Base-by-base conservation (phyloP, 2,888 invertebrate species). In the Drymonia ruficornis region DNA sequence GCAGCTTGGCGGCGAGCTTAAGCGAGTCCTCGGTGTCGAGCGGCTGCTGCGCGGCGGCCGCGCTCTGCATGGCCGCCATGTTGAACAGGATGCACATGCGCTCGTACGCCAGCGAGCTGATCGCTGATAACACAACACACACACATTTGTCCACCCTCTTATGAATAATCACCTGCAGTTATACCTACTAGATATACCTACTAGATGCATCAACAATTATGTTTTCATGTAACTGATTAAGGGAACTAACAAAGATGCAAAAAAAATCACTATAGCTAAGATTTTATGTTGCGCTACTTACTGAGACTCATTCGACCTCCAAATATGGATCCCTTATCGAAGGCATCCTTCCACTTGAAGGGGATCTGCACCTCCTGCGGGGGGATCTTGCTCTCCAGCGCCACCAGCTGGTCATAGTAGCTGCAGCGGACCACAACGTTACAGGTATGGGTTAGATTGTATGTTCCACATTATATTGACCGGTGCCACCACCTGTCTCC, bases 261-360 rank as follows among this genome's bases (percentile, higher is more conserved):
- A 6, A 0, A 2, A 23, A 23, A 7, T 23, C n/a, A n/a, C n/a
- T n/a, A n/a, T 23, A 6, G 7, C 23, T 23, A 23, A 23, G 23
- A 23, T 2, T 23, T 23, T 6, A 23, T 23, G 23, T 23, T 23
- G 23, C 15, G 6, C 45, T 47, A 94, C 96, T 94, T 94, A 99
- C 99, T 98, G 65, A 99, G 92, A 82, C 98, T 98, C 81, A 97
- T 96, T 84, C 97, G 95, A 59, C 97, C 97, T 58, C 97, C 97
- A 89, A 99, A 99, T 71, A 99, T 95, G 9, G 98, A 96, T 51
- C 98, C 98, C 80, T 97, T 97, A 84, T 99, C 99, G 82, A 99
- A 99, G 0, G 99, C 99, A 95, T 99, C 99, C 88, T 99, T 99
- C 99, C 99, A 99, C 87, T 99, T 99, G 89, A 99, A 99, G 4